phyloP scores from a whole-genome alignment of 2,797 vertebrate genomes.

The Amblyraja radiata region DNA sequence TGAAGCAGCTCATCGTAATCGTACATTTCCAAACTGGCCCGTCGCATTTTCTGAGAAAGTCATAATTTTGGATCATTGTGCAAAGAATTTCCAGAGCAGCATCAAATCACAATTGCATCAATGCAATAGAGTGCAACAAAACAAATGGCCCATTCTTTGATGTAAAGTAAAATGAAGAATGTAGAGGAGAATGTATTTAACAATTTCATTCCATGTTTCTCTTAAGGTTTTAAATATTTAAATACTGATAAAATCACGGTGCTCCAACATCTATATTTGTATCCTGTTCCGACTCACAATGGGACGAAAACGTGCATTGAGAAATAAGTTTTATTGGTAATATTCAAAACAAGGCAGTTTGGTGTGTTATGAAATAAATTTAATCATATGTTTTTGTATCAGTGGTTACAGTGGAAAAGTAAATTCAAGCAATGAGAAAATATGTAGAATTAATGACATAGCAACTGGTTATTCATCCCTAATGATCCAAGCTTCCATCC shows the following conservation, averaged over 20 bases:
- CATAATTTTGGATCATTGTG: not conserved
- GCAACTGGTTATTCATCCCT: not conserved
- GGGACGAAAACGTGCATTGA: not conserved
- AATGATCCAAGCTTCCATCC: not conserved
- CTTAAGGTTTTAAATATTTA: not conserved
- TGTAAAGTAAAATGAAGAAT: not conserved
- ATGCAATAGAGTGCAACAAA: conserved; percentile 3
- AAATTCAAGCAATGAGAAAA: not conserved
- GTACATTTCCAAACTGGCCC: conserved; percentile 8
- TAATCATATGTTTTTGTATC: not conserved
- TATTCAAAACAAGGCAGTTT: not conserved
- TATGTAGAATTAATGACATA: not conserved
- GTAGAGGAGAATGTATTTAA: not conserved
- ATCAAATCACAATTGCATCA: not conserved
- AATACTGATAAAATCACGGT: not conserved
- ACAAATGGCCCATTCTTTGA: conserved; percentile 1
- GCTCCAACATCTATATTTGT: not conserved
- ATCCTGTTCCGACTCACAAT: not conserved
- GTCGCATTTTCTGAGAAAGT: not conserved
- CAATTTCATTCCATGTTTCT: not conserved
- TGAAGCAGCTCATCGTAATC: conserved; percentile 15
- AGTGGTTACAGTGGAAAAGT: not conserved
- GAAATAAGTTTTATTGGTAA: not conserved
- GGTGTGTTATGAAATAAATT: not conserved
- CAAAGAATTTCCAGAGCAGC: conserved; percentile 8